Evolutionary conservation across 2,888 invertebrate genomes (phyloP).

Genomic region (Gymnosoma rotundatum): DNA sequence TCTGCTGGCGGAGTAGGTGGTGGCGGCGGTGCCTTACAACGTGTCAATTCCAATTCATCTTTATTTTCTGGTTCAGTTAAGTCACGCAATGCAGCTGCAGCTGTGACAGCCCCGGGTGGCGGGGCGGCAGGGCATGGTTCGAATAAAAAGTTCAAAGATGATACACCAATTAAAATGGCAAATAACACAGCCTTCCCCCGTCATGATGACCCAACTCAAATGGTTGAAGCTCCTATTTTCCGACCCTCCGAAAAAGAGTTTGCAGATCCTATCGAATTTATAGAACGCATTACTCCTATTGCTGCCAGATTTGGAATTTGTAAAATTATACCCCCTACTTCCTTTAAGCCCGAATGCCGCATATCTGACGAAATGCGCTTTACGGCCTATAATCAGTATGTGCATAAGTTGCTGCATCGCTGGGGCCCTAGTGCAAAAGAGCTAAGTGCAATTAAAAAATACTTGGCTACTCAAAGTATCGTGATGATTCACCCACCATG

Average conservation of each 20-base stretch:
- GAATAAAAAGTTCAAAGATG: slow-evolving; percentile 81
- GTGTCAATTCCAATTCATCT: slow-evolving; percentile 82
- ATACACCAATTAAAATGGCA: slow-evolving; percentile 81
- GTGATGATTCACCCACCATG: slow-evolving; percentile 89
- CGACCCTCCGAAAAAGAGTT: slow-evolving; percentile 92
- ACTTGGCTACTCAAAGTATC: slow-evolving; percentile 90
- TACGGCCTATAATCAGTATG: slow-evolving; percentile 93
- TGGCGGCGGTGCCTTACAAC: slow-evolving; percentile 70
- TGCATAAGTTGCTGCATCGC: slow-evolving; percentile 92
- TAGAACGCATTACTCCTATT: slow-evolving; percentile 89
- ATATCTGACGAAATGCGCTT: slow-evolving; percentile 93
- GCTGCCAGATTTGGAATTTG: slow-evolving; percentile 94
- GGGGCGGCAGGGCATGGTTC: slow-evolving; percentile 75
- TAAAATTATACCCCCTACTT: slow-evolving; percentile 91
- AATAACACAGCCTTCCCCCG: slow-evolving; percentile 83
- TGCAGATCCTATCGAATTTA: slow-evolving; percentile 92
- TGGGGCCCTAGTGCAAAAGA: slow-evolving; percentile 95
- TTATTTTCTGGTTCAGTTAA: slow-evolving; percentile 81
- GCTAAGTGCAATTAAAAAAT: slow-evolving; percentile 91
- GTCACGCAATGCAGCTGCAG: slow-evolving; percentile 75
- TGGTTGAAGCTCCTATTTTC: slow-evolving; percentile 90
- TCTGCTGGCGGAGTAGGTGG: slow-evolving; percentile 67
- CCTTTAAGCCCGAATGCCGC: slow-evolving; percentile 91
- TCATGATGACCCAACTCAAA: slow-evolving; percentile 83
- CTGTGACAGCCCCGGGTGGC: slow-evolving; percentile 40